phyloP scores from a whole-genome alignment of 1,140 invertebrate genomes.

The Neodiprion lecontei region DNA sequence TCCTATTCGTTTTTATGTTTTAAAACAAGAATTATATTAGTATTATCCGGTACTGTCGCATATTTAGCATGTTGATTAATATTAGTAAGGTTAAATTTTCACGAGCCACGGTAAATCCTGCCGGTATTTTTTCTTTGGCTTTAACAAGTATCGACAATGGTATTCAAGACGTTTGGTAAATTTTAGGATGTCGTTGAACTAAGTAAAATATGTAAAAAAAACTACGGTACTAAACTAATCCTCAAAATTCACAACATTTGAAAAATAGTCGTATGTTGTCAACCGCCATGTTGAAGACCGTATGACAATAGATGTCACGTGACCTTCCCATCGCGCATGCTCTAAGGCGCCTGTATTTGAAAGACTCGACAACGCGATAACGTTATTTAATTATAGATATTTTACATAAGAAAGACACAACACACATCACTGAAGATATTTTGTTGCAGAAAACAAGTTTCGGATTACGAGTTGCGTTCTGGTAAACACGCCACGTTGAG shows the following conservation, averaged over 20 bases:
- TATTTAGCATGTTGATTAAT: neutral
- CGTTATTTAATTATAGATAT: neutral
- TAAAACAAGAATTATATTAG: too few relatives aligned
- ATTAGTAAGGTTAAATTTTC: neutral
- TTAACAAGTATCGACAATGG: neutral
- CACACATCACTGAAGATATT: too few relatives aligned
- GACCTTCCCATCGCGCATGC: neutral
- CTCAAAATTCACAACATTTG: neutral
- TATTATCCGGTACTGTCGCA: too few relatives aligned
- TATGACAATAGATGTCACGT: neutral
- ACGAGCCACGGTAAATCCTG: neutral
- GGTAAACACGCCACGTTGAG: too few relatives aligned
- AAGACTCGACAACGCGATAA: neutral
- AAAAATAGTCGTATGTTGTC: slow-evolving; percentile 1
- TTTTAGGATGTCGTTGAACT: neutral
- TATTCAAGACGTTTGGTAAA: neutral
- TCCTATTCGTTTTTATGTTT: neutral
- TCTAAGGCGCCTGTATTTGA: neutral
- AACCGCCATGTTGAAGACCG: slow-evolving; percentile 2
- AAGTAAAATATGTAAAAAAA: neutral
- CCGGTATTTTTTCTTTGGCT: slow-evolving; percentile 2
- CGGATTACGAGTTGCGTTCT: too few relatives aligned
- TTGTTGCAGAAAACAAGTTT: too few relatives aligned
- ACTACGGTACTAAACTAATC: too few relatives aligned
- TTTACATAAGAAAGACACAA: too few relatives aligned